Evolutionary conservation across 2,797 vertebrate genomes (phyloP), one percentile per base, ranked within the genome.

Genomic region (Carapus acus): DNA sequence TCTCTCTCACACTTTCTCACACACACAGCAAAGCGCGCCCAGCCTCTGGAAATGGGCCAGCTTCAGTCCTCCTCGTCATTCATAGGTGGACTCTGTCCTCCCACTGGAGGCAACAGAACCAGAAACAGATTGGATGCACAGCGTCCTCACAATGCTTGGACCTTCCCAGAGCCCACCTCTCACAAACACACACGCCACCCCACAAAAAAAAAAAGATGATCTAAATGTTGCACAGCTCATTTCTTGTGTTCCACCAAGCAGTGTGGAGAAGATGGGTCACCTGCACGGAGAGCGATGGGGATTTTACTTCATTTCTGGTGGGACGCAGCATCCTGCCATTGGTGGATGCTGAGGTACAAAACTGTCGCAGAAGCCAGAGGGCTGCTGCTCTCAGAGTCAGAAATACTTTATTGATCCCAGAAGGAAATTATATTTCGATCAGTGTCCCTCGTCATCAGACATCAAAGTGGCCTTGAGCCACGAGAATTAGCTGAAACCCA

Each of bases 81-180:
- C 59, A 49, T 74, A 44, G 71, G 73, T 43, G 54, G 65, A 40
- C 43, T 46, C 16, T 38, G 54, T 41, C 43, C 61, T 64, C 52
- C 6, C 44, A 62, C 77, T 77, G 76, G 56, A n/a, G n/a, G n/a
- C n/a, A n/a, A n/a, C n/a, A n/a, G n/a, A n/a, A n/a, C n/a, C n/a
- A n/a, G n/a, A n/a, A n/a, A 73, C 82, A 84, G 81, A 84, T 80
- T 82, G 81, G 58, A 24, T 12, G 37, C 20, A 63, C 62, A 66
- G 69, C 57, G 57, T 75, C 78, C 77, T 68, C 76, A 74, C 70
- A 70, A 66, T 60, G 60, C 60, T 55, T n/a, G n/a, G n/a, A 45
- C 67, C 39, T 17, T 20, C 41, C 4, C 24, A 27, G 9, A 64
- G 34, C 68, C 63, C 62, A 62, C 69, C 60, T 71, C 58, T 49